These are phyloP conservation scores for Vanessa atalanta DNA, from an alignment of 1,140 invertebrate species.

Conservation along the genomic window DNA sequence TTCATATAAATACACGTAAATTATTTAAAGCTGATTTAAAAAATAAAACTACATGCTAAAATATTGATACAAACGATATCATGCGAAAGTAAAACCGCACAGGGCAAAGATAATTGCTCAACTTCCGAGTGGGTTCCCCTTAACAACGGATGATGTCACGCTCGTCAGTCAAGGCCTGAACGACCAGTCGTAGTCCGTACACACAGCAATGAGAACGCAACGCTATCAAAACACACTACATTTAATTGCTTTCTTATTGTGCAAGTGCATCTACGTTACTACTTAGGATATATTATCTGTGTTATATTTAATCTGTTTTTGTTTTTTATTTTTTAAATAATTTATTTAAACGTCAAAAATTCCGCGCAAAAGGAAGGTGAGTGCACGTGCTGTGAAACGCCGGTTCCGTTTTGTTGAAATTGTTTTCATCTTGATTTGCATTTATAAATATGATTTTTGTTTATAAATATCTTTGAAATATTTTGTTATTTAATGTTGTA, in stretches of 20 bases:
- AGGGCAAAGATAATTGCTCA: conserved; percentile 40
- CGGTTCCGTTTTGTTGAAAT: conserved; percentile 14
- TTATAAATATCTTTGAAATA: neutral
- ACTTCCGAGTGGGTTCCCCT: conserved; percentile 50
- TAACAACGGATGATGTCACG: conserved; percentile 65
- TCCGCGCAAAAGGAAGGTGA: conserved; percentile 77
- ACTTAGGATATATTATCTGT: conserved; percentile 46
- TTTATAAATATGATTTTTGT: neutral
- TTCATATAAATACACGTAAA: neutral
- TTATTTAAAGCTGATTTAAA: neutral
- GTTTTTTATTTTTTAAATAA: conserved; percentile 29
- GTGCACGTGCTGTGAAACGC: conserved; percentile 37
- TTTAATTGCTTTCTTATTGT: conserved; percentile 54
- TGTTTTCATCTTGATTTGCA: neutral
- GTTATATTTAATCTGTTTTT: conserved; percentile 34
- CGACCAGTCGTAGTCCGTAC: conserved; percentile 55
- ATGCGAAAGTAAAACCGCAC: conserved; percentile 21
- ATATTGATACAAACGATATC: neutral
- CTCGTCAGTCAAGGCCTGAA: conserved; percentile 40
- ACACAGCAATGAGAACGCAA: conserved; percentile 72
- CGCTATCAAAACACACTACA: conserved; percentile 42
- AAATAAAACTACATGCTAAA: neutral
- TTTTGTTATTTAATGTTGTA: no score
- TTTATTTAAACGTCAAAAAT: conserved; percentile 57
- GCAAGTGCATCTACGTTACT: conserved; percentile 66